Evolutionary conservation across 2,113 vertebrate genomes (phyloP).

Genomic region (Carettochelys insculpta): DNA sequence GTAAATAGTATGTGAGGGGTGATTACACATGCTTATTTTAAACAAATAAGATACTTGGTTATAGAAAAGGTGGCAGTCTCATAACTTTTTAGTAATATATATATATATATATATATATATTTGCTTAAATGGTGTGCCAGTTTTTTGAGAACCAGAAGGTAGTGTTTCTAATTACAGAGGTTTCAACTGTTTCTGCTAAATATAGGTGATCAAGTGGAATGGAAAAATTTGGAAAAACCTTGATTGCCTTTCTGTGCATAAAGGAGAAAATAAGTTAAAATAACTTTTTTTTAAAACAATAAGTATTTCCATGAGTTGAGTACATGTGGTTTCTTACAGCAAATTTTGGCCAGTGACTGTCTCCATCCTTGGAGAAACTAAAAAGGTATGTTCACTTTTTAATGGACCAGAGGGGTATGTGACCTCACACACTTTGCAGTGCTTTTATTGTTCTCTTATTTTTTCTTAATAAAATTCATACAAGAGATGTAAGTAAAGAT

Average conservation of each 20-base stretch:
- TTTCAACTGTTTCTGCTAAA: background rate
- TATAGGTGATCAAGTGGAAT: background rate
- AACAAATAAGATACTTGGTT: background rate
- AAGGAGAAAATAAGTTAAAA: background rate
- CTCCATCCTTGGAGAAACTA: conserved; percentile 82
- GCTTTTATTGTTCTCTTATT: background rate
- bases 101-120: too few relatives aligned
- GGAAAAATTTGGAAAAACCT: background rate
- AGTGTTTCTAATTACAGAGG: background rate
- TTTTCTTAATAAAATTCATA: too few relatives aligned
- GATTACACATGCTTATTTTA: background rate
- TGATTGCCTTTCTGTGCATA: background rate
- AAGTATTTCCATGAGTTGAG: background rate
- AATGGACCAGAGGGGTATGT: background rate
- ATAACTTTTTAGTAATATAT: background rate
- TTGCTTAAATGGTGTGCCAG: background rate
- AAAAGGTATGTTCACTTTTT: conserved; percentile 80
- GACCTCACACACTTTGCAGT: background rate
- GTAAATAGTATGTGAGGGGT: background rate
- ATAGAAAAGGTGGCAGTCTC: background rate
- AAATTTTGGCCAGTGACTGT: conserved; percentile 93
- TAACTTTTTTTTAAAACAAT: background rate
- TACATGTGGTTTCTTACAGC: conserved; percentile 74
- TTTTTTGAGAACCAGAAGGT: background rate
- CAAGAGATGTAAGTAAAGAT: too few relatives aligned